Conservation (phyloP, 2,797 vertebrate species). For the Neopelma chrysocephalum region DNA sequence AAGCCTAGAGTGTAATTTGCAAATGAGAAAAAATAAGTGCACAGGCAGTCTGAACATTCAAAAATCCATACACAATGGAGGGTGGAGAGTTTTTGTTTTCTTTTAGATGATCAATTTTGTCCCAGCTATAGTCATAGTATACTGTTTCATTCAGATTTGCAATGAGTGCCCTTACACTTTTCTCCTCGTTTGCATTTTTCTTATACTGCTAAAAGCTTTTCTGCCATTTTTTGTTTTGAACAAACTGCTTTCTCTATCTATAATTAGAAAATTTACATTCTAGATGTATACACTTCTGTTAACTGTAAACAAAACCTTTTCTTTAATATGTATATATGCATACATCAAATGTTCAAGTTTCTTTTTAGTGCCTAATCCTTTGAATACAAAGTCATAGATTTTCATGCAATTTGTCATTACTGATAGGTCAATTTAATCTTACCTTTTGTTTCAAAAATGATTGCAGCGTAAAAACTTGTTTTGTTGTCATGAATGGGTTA, state of each 20-base stretch:
- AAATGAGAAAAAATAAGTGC: not conserved
- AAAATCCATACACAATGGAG: not conserved
- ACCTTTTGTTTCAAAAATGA: not conserved
- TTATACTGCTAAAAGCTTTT: not conserved
- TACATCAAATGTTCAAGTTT: not conserved
- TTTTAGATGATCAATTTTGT: not conserved
- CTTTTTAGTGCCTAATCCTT: not conserved
- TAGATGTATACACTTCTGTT: not conserved
- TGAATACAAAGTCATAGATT: not conserved
- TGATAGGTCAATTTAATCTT: not conserved
- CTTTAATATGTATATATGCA: not conserved
- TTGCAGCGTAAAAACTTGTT: not conserved
- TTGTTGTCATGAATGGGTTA: not conserved
- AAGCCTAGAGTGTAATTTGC: not conserved
- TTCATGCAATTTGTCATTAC: not conserved
- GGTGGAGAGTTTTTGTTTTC: rapidly evolving
- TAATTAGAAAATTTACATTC: not conserved
- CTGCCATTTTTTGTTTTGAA: not conserved
- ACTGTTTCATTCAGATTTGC: not conserved
- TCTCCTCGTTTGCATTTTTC: not conserved
- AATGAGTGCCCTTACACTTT: not conserved
- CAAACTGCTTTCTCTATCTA: not conserved
- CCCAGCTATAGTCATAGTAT: not conserved
- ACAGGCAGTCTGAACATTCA: not conserved
- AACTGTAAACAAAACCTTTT: not conserved